phyloP scores from a whole-genome alignment of 2,113 vertebrate species.

The Cnemophilus loriae region DNA sequence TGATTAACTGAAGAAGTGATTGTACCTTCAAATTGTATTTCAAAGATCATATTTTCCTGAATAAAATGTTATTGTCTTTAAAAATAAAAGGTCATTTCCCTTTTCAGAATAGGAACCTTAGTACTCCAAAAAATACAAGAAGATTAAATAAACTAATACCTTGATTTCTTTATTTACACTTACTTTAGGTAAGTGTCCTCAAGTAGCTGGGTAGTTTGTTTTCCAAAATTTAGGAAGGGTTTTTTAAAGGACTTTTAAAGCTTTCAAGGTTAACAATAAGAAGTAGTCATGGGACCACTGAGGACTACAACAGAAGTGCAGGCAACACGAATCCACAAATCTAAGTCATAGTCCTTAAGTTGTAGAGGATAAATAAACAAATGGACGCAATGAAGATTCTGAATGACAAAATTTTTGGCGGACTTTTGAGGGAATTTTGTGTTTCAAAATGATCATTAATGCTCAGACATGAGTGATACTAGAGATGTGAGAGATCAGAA shows the following conservation, averaged over 20 bases:
- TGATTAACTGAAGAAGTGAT: neutral
- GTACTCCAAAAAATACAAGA: neutral
- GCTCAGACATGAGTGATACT: neutral
- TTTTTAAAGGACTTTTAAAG: neutral
- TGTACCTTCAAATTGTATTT: neutral
- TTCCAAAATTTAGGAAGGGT: neutral
- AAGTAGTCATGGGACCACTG: neutral
- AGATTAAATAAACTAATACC: neutral
- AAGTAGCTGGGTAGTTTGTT: neutral
- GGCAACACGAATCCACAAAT: neutral
- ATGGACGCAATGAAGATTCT: rapidly evolving
- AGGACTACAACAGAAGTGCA: neutral
- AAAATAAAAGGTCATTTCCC: neutral
- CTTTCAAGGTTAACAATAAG: neutral
- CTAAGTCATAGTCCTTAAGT: neutral
- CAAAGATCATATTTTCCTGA: neutral
- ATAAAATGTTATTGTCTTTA: neutral
- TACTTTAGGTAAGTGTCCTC: neutral
- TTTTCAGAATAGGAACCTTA: neutral
- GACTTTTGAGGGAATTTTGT: neutral
- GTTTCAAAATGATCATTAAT: neutral
- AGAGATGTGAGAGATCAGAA: neutral
- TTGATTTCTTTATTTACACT: neutral
- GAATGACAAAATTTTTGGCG: too few relatives aligned
- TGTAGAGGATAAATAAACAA: neutral